Base-by-base conservation (phyloP, 1,140 invertebrate genomes). In the Drosophila nasuta region DNA sequence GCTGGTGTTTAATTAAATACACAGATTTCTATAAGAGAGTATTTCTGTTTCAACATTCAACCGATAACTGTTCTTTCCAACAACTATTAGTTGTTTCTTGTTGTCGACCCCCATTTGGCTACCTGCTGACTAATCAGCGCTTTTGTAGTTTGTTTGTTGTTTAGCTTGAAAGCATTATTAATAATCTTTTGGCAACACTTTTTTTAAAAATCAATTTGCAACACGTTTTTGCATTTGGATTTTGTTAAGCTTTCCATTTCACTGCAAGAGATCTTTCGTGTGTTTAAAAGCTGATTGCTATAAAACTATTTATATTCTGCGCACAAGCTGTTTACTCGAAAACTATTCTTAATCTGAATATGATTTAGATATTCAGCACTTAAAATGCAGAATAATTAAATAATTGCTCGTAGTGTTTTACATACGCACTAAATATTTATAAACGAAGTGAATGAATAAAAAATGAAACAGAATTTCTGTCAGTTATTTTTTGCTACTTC, bases 191-290 rank as follows among this genome's bases (percentile, higher is more conserved):
- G 56, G 58, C 62, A 41, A 46, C 20, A 25, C 17, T 25, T 11
- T 51, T 71, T 75, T 73, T 76, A 8, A 45, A 57, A 76, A 77
- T 85, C 82, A 82, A 86, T 86, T 86, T 87, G 82, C 75, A 75
- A 71, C 82, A 87, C 82, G 82, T 82, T 78, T 85, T 59, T 38
- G 41, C 35, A 45, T 69, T 79, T 86, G 51, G 64, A 59, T 69
- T 73, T 66, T 57, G 66, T 25, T 78, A 25, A 69, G 68, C 81
- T 85, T 86, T 86, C 82, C 83, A 82, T 86, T 86, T 86, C 81
- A 77, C 69, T 70, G 41, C 8, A 59, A 30, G 10, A 25, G 17
- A 25, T 0, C 1, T 5, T 20, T 3, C 3, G 38, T 10, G 8
- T 1, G 20, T 5, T 15, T 30, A 70, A 15, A 49, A 54, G 59